Base-by-base conservation (phyloP, 23 tunicate genomes). In the Aplidium turbinatum region DNA sequence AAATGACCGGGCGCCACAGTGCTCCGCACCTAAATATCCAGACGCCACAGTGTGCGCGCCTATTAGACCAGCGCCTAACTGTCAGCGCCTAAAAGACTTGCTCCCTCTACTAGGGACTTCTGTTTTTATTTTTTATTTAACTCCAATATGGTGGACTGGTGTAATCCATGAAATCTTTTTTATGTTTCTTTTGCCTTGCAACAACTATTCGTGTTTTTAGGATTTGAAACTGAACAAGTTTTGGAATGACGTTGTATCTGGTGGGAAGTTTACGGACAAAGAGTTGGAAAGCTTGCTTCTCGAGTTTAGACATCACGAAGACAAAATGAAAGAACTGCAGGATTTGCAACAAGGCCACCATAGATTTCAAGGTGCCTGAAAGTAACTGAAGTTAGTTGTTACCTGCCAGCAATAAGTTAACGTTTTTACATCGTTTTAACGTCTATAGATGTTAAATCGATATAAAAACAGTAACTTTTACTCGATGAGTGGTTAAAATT, bases 281-380 rank as follows among this genome's bases (percentile, higher is more conserved):
- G 91, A 85, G 58, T 50, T 85, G 70, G 71, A 68, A 40, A 77
- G 57, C 6, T 48, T 85, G 16, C 31, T 79, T 24, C 47, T 70
- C 7, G 91, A 85, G 31, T 85, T 85, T 47, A 77, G 56, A 23
- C 82, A 70, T 68, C 91, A 85, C 64, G 74, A 69, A 76, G 73
- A 70, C 3, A 85, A 85, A 47, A 25, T 85, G 25, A 55, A 51
- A 11, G 91, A 85, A 35, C 54, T 55, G 33, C 70, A 85, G 27
- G 28, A 26, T 3, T 39, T 85, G 0, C 47, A 77, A 75, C 38
- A 78, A 3, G 76, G 52, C 16, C 38, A 51, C 21, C 21, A 27
- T 13, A 39, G 45, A 53, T 68, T 68, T 4, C 33, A 79, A 13
- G 84, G 84, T 79, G 54, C 4, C 60, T 54, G 57, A 2, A 50